Base-by-base conservation (phyloP, 2,113 vertebrate genomes). In the Nothocercus julius region DNA sequence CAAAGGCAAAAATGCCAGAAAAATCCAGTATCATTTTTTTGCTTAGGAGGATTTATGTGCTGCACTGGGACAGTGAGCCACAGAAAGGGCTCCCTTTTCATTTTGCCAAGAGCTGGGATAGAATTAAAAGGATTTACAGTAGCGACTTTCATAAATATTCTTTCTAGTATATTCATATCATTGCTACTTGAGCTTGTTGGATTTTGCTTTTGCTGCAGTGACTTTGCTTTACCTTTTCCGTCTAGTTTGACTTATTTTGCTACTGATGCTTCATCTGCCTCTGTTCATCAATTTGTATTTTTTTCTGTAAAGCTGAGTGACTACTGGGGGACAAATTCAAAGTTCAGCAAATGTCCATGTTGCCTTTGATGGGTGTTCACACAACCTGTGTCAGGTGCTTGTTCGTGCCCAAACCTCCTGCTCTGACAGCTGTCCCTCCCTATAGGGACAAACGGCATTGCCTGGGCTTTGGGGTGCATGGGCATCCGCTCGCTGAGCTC, bases 111-210 rank as follows among this genome's bases (percentile, higher is more conserved):
- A 85, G 53, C n/a, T 47, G 15, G 18, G 44, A 18, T 53, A 82
- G 54, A 74, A 63, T 74, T 93, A 40, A 72, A 56, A 93, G 59
- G 24, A 94, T 72, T 93, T 94, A 70, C 30, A 88, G 40, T 66
- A 86, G 61, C 0, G 8, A 42, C 38, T 74, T 89, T 8, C 76
- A 75, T 62, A 78, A 89, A 85, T 76, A 78, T 54, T 78, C 20
- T 89, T 94, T 82, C 67, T 36, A 62, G 38, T 89, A 54, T 25
- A 51, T 77, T 34, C 49, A 12, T 53, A 32, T 63, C 62, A 21
- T 9, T 34, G 15, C 28, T 89, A 3, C 44, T 80, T 80, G 69
- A 4, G 20, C 87, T 88, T 90, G 68, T 42, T 89, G 64, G 82
- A 28, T 70, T 82, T 66, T 8, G 27, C 32, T 66, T 80, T 83